Evolutionary conservation across 2,888 invertebrate species (phyloP).

Genomic region (Helobdella robusta): DNA sequence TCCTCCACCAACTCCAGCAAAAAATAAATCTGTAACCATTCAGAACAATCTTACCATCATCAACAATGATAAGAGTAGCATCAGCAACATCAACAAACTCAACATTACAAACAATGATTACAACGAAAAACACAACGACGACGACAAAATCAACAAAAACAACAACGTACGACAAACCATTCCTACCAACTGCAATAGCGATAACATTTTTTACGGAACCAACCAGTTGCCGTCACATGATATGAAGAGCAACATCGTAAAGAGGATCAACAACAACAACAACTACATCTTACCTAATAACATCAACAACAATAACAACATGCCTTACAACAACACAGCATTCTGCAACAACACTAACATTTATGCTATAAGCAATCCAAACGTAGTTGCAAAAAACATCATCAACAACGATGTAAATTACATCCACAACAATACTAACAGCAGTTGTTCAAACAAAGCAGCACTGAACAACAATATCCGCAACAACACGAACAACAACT

Average conservation of each 20-base stretch:
- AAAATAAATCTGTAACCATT: neutral
- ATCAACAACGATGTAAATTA: neutral
- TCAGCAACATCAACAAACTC: neutral
- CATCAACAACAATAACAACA: constrained; percentile 2
- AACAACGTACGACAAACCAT: neutral
- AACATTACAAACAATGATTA: constrained; percentile 7
- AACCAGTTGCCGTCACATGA: neutral
- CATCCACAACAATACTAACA: neutral
- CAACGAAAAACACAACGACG: constrained; percentile 5
- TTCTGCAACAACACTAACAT: too few relatives aligned
- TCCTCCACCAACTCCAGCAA: neutral
- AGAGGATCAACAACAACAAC: constrained; percentile 2
- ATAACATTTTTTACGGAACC: neutral
- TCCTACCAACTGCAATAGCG: neutral
- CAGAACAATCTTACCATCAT: neutral
- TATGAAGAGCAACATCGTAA: neutral
- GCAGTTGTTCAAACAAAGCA: neutral
- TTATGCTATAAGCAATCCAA: too few relatives aligned
- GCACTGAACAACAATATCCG: neutral
- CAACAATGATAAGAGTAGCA: neutral
- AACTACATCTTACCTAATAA: neutral
- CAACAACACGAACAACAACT: neutral
- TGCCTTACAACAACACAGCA: neutral
- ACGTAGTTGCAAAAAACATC: neutral
- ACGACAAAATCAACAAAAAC: constrained; percentile 3